Base-by-base conservation (phyloP, 2,888 invertebrate genomes). In the Noctua janthe region DNA sequence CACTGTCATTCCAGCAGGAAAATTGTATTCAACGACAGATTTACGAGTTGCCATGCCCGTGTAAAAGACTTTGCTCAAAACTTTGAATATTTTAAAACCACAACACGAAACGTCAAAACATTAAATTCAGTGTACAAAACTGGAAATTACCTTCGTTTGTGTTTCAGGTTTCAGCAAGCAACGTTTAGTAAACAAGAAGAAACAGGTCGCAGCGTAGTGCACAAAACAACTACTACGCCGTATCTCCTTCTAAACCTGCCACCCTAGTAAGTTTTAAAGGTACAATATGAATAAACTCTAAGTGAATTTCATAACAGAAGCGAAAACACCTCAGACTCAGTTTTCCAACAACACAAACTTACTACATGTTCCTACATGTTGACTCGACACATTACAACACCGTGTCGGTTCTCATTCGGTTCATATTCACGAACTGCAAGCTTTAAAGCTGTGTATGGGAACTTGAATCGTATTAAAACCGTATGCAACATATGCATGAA, bases 401-500 rank as follows among this genome's bases (percentile, higher is more conserved):
- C 29, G 81, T 72, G 77, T 77, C 71, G 70, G 72, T 81, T 78
- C 67, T 73, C 29, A 39, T 66, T 75, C 70, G 66, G 35, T 72
- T 80, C 64, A 76, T 77, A 83, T 80, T 83, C 72, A 76, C 75
- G 72, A 82, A 81, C 78, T 87, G 85, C 87, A 84, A 67, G 67
- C 66, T 77, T 79, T 84, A 88, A 83, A 82, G 77, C 81, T 39
- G 76, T 78, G 80, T 89, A 84, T 83, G 80, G 73, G 64, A 84
- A 86, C 84, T 88, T 85, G 77, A 87, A 89, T 84, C 82, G 64
- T 69, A 86, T 88, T 88, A 88, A 88, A 89, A 82, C 82, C 66
- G 47, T 71, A 76, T 74, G 83, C 74, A 81, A 83, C 79, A 75
- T 88, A 76, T 82, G 77, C 82, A 86, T 89, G 84, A 82, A 80